Percentiles rank a stretch among this genome's conserved stretches.
These are phyloP conservation scores for Limanda limanda DNA, from an alignment of 2,113 vertebrate species.

Conservation along the genomic window DNA sequence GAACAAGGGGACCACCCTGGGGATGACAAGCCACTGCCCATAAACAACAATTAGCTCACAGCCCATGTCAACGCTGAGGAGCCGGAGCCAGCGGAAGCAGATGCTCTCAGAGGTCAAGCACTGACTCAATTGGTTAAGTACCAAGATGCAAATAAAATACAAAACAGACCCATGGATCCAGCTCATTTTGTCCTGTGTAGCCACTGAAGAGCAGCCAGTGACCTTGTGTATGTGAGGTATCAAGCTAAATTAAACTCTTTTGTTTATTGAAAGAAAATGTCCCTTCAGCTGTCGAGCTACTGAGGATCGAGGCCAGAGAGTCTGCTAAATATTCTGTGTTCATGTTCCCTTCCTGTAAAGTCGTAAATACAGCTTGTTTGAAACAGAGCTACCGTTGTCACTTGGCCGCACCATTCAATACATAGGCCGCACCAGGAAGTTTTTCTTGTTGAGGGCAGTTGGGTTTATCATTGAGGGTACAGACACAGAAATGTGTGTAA, in stretches of 20 bases:
- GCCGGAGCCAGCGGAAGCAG: slow-evolving; percentile 62
- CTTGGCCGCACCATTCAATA: too few species aligned
- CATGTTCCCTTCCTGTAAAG: too few species aligned
- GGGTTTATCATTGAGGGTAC: too few species aligned
- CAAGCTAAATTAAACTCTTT: slow-evolving; percentile 36
- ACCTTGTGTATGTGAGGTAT: slow-evolving; percentile 24
- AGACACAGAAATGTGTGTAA: too few species aligned
- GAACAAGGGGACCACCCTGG: slow-evolving; percentile 14
- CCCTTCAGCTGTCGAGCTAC: slow-evolving; percentile 16
- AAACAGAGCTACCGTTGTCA: background rate
- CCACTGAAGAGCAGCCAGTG: background rate
- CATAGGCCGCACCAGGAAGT: too few species aligned
- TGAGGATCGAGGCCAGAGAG: slow-evolving; percentile 5
- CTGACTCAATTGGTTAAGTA: slow-evolving; percentile 65
- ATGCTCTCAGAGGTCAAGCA: slow-evolving; percentile 54
- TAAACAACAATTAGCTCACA: slow-evolving; percentile 41
- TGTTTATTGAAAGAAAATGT: slow-evolving; percentile 15
- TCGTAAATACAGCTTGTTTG: background rate
- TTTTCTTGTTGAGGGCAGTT: too few species aligned
- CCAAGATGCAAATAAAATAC: slow-evolving; percentile 45
- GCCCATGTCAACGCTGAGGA: slow-evolving; percentile 6
- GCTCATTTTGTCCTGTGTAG: slow-evolving; percentile 2
- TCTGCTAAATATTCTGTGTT: slow-evolving; percentile 48
- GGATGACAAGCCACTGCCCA: slow-evolving; percentile 19
- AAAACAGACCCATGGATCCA: slow-evolving; percentile 31